phyloP scores from a whole-genome alignment of 2,113 vertebrate species.

The Sebastes schlegelii region DNA sequence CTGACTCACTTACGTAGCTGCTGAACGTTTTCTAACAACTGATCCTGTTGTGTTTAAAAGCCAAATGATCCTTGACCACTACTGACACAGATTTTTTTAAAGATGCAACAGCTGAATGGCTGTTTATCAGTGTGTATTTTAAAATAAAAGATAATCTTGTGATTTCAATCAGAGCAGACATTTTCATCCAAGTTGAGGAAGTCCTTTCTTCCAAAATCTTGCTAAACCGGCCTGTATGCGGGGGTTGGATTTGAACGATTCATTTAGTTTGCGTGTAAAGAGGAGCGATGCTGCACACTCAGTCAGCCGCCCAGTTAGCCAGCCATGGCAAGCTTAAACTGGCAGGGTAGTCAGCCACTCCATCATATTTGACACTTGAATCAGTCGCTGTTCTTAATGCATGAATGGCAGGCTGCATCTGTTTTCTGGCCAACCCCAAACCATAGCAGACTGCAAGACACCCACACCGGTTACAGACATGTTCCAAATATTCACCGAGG shows the following conservation, averaged over 20 bases:
- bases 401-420: conserved; percentile 68
- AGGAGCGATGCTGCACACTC: conserved; percentile 22
- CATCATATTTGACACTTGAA: conserved; percentile 77
- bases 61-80: conserved; percentile 12
- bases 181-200: neutral
- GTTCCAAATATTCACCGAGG: conserved; percentile 31
- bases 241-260: conserved; percentile 1
- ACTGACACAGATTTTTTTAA: neutral
- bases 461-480: conserved; percentile 46
- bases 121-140: neutral
- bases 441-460: conserved; percentile 52
- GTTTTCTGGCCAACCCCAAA: conserved; percentile 56
- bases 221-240: conserved; percentile 32
- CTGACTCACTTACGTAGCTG: conserved; percentile 21
- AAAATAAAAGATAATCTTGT: neutral
- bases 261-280: conserved; percentile 61
- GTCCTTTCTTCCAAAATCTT: neutral
- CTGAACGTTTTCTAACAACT: conserved; percentile 1
- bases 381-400: conserved; percentile 60
- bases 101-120: neutral
- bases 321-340: conserved; percentile 67
- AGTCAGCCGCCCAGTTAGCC: conserved; percentile 42
- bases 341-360: conserved; percentile 61
- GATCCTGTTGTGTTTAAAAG: conserved; percentile 12
- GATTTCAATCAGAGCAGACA: neutral